These are phyloP conservation scores for Drosophila prostipennis DNA, from an alignment of 2,888 invertebrate species.

Conservation along the genomic window DNA sequence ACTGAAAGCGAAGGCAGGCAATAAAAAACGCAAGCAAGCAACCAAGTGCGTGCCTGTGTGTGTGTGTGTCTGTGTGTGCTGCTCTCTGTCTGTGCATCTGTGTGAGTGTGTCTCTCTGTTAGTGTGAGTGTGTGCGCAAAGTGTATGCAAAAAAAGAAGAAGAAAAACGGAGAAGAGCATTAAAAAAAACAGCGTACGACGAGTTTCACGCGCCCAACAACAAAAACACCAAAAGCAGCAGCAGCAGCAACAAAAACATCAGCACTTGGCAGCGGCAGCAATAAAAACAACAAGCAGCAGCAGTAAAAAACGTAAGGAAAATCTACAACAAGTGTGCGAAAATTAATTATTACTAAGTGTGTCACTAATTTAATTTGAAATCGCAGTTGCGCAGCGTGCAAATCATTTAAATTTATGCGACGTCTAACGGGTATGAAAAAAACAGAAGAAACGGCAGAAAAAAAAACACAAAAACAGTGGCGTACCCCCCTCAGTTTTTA, in stretches of 20 bases:
- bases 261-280: conserved; percentile 37
- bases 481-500: not conserved
- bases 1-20: conserved; percentile 24
- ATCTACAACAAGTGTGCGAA: conserved; percentile 74
- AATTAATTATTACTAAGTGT: conserved; percentile 79
- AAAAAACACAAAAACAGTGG: conserved; percentile 37
- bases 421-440: conserved; percentile 36
- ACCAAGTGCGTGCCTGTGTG: conserved; percentile 68
- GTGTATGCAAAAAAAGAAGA: conserved; percentile 79
- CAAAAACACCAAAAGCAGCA: conserved; percentile 35
- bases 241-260: conserved; percentile 35
- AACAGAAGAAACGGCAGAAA: conserved; percentile 36
- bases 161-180: conserved; percentile 70
- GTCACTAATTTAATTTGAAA: conserved; percentile 76
- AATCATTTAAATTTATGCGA: conserved; percentile 59
- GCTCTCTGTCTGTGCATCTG: conserved; percentile 35
- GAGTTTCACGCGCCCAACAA: conserved; percentile 64
- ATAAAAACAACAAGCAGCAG: conserved; percentile 17
- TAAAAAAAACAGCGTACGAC: conserved; percentile 62
- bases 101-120: conserved; percentile 22
- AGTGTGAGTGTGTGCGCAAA: conserved; percentile 74
- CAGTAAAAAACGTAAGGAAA: conserved; percentile 61
- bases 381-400: conserved; percentile 68
- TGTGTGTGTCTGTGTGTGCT: conserved; percentile 36
- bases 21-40: conserved; percentile 70